A percentile compares a stretch with the other conserved stretches of the same genome.
These are phyloP conservation scores for Petrocephalus zakoni DNA, from an alignment of 2,113 vertebrate genomes.

Conservation along the genomic window DNA sequence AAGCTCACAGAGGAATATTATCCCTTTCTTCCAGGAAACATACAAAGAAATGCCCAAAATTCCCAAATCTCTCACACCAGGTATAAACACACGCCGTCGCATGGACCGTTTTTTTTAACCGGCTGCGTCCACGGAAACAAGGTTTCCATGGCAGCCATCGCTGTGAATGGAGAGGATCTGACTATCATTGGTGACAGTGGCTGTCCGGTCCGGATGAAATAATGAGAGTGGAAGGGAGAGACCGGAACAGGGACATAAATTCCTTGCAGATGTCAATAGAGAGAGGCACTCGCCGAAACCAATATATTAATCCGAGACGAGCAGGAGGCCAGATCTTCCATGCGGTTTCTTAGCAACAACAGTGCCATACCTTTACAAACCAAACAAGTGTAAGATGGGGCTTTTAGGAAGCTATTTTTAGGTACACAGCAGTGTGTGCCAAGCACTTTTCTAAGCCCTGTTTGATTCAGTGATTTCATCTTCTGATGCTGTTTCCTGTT, in stretches of 20 bases:
- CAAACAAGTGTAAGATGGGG: not conserved
- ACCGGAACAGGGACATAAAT: not conserved
- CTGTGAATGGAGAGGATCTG: not conserved
- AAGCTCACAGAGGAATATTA: not conserved
- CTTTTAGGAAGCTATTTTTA: constrained; percentile 15
- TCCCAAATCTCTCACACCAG: not conserved
- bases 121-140: not conserved
- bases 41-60: not conserved
- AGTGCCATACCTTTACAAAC: not conserved
- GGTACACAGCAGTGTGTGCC: not conserved
- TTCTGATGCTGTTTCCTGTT: not conserved
- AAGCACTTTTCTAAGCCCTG: not conserved
- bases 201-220: not conserved
- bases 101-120: not conserved
- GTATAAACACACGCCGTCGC: not conserved
- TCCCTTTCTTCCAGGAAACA: not conserved
- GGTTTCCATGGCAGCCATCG: not conserved
- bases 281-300: constrained; percentile 27
- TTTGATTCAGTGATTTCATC: not conserved
- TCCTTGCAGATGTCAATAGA: constrained; percentile 30
- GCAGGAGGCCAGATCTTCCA: constrained; percentile 16
- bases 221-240: not conserved
- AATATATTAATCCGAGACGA: constrained; percentile 29
- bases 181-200: not conserved
- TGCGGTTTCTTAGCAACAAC: constrained; percentile 42